Conservation (phyloP, 2,888 invertebrate genomes). For the Platycheirus rosarum region DNA sequence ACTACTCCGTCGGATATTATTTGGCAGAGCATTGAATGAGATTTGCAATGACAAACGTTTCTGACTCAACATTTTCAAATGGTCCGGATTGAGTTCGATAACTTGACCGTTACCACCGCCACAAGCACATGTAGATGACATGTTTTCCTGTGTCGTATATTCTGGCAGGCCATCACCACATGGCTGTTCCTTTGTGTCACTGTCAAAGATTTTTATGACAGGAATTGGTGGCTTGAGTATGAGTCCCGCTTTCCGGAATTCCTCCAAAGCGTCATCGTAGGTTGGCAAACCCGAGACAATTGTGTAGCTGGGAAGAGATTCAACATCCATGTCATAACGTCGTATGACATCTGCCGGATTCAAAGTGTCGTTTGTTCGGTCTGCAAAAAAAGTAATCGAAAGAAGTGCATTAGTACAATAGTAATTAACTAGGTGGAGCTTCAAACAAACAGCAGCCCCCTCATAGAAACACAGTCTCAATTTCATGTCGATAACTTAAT, state of each 20-base stretch:
- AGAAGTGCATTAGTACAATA: conserved; percentile 43
- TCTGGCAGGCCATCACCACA: conserved; percentile 69
- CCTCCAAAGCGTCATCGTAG: conserved; percentile 86
- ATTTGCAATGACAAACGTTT: conserved; percentile 82
- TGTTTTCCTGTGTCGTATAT: conserved; percentile 75
- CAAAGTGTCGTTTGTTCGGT: conserved; percentile 80
- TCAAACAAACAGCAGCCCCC: background rate
- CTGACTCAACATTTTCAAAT: conserved; percentile 80
- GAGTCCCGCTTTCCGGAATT: conserved; percentile 83
- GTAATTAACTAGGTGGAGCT: conserved; percentile 56
- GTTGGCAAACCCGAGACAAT: conserved; percentile 86
- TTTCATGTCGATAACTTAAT: conserved; percentile 74
- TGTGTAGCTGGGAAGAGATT: conserved; percentile 86
- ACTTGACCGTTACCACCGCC: conserved; percentile 76
- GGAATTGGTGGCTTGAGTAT: conserved; percentile 80
- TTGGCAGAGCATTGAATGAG: conserved; percentile 79
- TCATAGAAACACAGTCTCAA: conserved; percentile 41
- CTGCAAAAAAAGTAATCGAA: conserved; percentile 79
- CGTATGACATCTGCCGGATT: conserved; percentile 80
- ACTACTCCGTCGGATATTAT: conserved; percentile 76
- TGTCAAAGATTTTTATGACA: conserved; percentile 81
- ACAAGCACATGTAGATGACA: conserved; percentile 80
- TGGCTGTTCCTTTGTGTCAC: conserved; percentile 75
- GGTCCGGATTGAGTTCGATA: conserved; percentile 81
- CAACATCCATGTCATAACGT: conserved; percentile 83